phyloP scores from a whole-genome alignment of 2,797 vertebrate species.

The Thunnus albacares region DNA sequence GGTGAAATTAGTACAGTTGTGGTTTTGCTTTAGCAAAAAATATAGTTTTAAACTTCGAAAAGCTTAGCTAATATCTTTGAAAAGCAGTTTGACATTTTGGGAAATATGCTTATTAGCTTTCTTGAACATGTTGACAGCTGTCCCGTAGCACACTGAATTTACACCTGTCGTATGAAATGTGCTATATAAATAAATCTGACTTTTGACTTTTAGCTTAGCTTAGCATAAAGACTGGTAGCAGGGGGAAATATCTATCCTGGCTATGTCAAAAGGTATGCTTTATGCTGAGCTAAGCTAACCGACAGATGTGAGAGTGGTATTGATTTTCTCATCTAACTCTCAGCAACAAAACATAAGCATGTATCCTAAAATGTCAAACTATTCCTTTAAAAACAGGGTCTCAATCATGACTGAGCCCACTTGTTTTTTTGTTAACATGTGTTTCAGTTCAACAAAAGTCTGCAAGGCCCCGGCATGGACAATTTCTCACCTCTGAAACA shows the following conservation, averaged over 20 bases:
- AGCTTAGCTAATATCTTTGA: background rate
- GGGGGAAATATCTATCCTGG: too few relatives aligned
- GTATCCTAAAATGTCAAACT: background rate
- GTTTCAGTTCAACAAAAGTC: background rate
- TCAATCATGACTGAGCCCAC: constrained; percentile 2
- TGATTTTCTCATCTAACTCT: background rate
- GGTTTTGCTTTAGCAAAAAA: too few relatives aligned
- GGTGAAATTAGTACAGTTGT: background rate
- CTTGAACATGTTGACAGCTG: background rate
- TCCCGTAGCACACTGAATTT: too few relatives aligned
- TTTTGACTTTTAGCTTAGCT: too few relatives aligned
- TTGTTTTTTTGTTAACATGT: constrained; percentile 7
- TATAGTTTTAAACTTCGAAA: background rate
- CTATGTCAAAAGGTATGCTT: background rate
- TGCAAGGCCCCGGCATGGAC: background rate
- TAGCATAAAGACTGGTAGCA: too few relatives aligned
- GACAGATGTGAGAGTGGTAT: background rate
- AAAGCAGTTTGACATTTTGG: background rate
- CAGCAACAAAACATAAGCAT: background rate
- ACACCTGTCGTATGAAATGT: too few relatives aligned
- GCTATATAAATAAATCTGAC: too few relatives aligned
- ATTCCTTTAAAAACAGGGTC: background rate
- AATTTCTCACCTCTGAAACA: constrained; percentile 87
- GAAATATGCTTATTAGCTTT: background rate
- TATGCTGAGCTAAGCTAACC: background rate